Evolutionary conservation across 2,113 vertebrate species (phyloP), one percentile per base, ranked within the genome.

Genomic region (Neotoma lepida): DNA sequence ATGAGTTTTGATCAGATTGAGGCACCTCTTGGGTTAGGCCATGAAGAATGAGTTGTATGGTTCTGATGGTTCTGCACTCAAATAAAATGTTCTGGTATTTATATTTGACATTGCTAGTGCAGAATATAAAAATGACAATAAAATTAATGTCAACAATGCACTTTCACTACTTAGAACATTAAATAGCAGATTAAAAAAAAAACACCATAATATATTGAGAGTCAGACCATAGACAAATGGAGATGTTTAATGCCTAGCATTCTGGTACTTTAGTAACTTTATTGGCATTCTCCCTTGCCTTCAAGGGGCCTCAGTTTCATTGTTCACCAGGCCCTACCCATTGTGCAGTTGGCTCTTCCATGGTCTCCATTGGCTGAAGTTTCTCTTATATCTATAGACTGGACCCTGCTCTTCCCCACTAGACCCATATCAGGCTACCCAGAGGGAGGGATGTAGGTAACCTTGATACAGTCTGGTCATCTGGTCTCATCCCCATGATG

Each of bases 121-220:
- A n/a, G 39, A 26, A 49, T 58, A 61, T 39, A 94, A 88, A 95
- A 71, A 84, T 63, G 70, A 73, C 24, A 30, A 64, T 64, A 64
- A 64, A 70, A 70, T 70, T 70, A 70, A n/a, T n/a, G 66, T 17
- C 58, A 56, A 87, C 58, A 39, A 61, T 3, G 70, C 28, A 33
- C 13, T 78, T 77, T 92, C 49, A 49, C 91, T 56, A 84, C 90
- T 86, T 94, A 76, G 26, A 94, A 58, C 13, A 58, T 88, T 80
- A 78, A 86, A 61, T 58, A 94, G 51, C 28, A 54, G 90, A 92
- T 90, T 85, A 9, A 14, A 74, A 86, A 84, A 92, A 35, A n/a
- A 15, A 86, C 15, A n/a, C 39, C 58, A 35, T 89, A 8, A 58
- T 20, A 20, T 49, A 9, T 22, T 89, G 51, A 89, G 73, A 74